phyloP scores from a whole-genome alignment of 2,888 invertebrate genomes.

The Ormyrus thymus region DNA sequence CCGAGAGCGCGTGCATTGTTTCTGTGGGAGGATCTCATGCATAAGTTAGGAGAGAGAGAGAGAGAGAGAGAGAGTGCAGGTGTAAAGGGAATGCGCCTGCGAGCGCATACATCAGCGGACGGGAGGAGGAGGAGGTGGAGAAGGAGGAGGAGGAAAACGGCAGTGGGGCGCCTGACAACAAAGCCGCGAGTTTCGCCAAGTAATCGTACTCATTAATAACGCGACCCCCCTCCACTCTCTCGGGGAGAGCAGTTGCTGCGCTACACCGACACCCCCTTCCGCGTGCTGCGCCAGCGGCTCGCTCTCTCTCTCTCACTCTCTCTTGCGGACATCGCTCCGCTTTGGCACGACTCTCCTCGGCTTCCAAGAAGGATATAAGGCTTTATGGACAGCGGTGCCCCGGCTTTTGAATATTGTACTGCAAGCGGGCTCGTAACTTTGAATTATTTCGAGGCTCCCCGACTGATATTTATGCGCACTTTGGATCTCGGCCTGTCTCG shows the following conservation, averaged over 20 bases:
- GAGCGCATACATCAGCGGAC: conserved; percentile 23
- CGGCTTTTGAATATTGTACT: too few species aligned
- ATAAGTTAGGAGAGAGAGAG: conserved; percentile 67
- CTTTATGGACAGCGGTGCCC: too few species aligned
- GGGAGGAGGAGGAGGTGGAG: conserved; percentile 41
- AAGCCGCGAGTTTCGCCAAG: conserved; percentile 72
- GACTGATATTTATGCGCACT: too few species aligned
- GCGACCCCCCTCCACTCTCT: conserved; percentile 21
- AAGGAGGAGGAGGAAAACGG: conserved; percentile 30
- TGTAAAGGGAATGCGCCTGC: conserved; percentile 70
- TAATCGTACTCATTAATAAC: conserved; percentile 73
- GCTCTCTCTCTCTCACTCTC: background rate
- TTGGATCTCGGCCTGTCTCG: too few species aligned
- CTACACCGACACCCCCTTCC: conserved; percentile 1
- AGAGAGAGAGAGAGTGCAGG: conserved; percentile 63
- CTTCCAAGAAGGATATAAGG: too few species aligned
- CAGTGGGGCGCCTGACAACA: conserved; percentile 52
- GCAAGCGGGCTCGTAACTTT: too few species aligned
- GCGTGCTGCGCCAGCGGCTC: background rate
- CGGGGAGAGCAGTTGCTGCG: background rate
- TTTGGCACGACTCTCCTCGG: too few species aligned
- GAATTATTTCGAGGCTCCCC: too few species aligned
- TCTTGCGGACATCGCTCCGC: background rate
- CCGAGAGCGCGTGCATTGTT: conserved; percentile 66
- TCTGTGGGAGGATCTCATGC: conserved; percentile 73